Evolutionary conservation across 2,888 invertebrate genomes (phyloP).

Genomic region (Aphidoletes aphidimyza): DNA sequence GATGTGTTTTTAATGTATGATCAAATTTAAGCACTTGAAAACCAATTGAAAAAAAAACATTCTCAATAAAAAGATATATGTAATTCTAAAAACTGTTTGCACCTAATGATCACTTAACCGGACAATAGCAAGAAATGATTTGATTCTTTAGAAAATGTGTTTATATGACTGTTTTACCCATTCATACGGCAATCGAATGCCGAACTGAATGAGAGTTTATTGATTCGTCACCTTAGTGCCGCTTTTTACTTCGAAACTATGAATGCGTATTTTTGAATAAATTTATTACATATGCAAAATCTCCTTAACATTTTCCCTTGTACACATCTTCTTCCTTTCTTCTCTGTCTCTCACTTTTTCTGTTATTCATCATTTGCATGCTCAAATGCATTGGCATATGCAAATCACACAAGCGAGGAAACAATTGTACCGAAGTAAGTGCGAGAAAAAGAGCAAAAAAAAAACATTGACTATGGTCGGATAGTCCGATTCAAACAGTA

Average conservation of each 20-base stretch:
- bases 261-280: neutral
- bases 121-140: neutral
- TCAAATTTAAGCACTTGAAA: neutral
- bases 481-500: too few species aligned
- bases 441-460: neutral
- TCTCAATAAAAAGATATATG: neutral
- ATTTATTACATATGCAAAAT: constrained; percentile 3
- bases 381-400: neutral
- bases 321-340: neutral
- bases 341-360: neutral
- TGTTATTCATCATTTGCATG: neutral
- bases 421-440: neutral
- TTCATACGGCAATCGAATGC: too few species aligned
- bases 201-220: too few species aligned
- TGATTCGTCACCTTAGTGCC: too few species aligned
- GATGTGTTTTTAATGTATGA: too few species aligned
- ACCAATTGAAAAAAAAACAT: neutral
- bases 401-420: neutral
- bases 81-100: too few species aligned
- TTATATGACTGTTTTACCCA: neutral
- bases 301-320: neutral
- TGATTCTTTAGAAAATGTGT: neutral
- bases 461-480: neutral
- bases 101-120: neutral
- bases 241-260: constrained; percentile 2